Evolutionary conservation across 2,113 vertebrate genomes (phyloP).

Genomic region (Aepyceros melampus): DNA sequence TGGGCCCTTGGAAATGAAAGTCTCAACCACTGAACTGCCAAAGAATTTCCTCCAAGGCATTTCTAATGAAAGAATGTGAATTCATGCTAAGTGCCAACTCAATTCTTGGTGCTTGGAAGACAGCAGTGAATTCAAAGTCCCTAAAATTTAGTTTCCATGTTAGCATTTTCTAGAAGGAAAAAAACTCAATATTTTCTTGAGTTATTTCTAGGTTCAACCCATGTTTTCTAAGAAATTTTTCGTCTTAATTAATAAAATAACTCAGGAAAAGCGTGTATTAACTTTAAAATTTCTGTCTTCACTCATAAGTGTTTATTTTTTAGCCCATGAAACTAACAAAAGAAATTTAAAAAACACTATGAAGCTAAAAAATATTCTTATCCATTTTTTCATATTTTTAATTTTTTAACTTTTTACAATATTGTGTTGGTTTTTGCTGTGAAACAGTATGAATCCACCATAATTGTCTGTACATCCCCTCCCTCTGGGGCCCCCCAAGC

Average conservation of each 20-base stretch:
- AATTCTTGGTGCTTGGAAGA: not conserved
- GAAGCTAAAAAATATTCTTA: not conserved
- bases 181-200: not conserved
- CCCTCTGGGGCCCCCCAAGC: not conserved
- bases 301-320: no score
- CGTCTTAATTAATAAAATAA: not conserved
- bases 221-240: not conserved
- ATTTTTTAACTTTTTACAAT: not conserved
- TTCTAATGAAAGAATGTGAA: not conserved
- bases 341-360: not conserved
- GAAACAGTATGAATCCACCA: not conserved
- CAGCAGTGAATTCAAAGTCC: not conserved
- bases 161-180: not conserved
- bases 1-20: not conserved
- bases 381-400: not conserved
- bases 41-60: not conserved
- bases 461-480: not conserved
- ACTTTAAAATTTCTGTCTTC: not conserved
- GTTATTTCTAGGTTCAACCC: not conserved
- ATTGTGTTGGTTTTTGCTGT: not conserved
- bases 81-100: not conserved
- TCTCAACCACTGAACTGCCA: not conserved
- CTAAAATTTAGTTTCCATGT: not conserved
- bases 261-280: not conserved
- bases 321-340: not conserved